Evolutionary conservation across 2,888 invertebrate species (phyloP).

Genomic region (Hypena proboscidalis): DNA sequence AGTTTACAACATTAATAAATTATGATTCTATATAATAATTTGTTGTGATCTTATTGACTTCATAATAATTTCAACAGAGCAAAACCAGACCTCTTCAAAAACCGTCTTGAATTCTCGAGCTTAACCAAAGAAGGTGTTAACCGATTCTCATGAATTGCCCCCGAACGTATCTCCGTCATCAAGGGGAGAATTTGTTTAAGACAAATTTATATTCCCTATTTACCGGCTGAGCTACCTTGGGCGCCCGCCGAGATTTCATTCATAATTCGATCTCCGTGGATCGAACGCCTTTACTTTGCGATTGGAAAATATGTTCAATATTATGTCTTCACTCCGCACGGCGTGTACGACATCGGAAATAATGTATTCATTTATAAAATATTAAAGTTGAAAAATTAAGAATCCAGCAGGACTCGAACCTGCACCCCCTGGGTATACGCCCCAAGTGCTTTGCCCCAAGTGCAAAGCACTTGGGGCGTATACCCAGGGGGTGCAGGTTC

Average conservation of each 20-base stretch:
- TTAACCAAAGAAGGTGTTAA: slow-evolving; percentile 34
- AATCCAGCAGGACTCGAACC: too few species aligned
- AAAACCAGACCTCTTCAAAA: slow-evolving; percentile 15
- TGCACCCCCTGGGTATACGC: too few species aligned
- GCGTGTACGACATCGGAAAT: not conserved
- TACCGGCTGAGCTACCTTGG: slow-evolving; percentile 59
- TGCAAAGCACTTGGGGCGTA: too few species aligned
- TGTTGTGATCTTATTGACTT: not conserved
- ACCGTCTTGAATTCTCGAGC: slow-evolving; percentile 30
- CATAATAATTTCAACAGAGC: slow-evolving; percentile 15
- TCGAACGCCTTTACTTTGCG: slow-evolving; percentile 43
- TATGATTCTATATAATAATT: too few species aligned
- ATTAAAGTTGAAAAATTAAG: too few species aligned
- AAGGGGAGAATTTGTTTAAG: slow-evolving; percentile 62
- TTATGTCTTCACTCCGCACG: slow-evolving; percentile 8
- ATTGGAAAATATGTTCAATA: slow-evolving; percentile 26
- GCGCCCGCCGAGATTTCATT: slow-evolving; percentile 54
- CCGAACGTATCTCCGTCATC: slow-evolving; percentile 57
- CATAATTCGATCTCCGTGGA: slow-evolving; percentile 55
- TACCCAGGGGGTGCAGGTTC: too few species aligned
- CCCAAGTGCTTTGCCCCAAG: too few species aligned
- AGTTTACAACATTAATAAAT: too few species aligned
- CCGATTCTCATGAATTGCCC: slow-evolving; percentile 58
- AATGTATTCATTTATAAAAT: slow-evolving; percentile 7
- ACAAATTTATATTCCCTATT: slow-evolving; percentile 69